Base-by-base conservation (phyloP, 2,888 invertebrate genomes). In the Cloeon dipterum region DNA sequence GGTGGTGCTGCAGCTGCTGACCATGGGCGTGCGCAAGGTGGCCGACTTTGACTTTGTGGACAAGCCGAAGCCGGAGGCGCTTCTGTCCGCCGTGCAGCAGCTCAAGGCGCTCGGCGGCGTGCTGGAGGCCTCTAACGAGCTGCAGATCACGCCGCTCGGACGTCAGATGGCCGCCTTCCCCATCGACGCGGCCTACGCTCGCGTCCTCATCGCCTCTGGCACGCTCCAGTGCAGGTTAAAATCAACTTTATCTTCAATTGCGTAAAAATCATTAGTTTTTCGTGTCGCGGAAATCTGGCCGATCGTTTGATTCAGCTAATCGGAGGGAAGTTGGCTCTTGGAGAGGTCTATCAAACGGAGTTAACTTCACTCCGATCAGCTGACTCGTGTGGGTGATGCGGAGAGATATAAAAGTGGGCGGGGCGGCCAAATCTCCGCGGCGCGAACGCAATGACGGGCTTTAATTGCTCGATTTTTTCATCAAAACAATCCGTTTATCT, bases 21-120 rank as follows among this genome's bases (percentile, higher is more conserved):
- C 86, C 0, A 64, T 89, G 43, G 85, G 82, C 14, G 69, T 91
- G 41, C 74, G 79, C 45, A 76, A 85, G 11, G 61, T 66, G 29
- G 70, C 69, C 11, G 29, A 29, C n/a, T 91, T 96, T 55, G 86
- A 91, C 49, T 79, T 94, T 49, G 74, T 96, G 54, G 91, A 93
- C 51, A 69, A 74, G 45, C 94, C 94, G 0, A 70, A 79, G 0
- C 61, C 65, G 17, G 78, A 82, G 39, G 18, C 10, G 2, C 3
- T 78, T 11, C 58, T 65, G 40, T 63, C 66, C 13, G 77, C 79
- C 0, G 62, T 76, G 36, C 57, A 62, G 17, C 63, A 73, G 38
- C 54, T 78, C 8, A 68, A 70, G 46, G 64, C 70, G 44, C 55
- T 81, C 42, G 76, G 52, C 1, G 56, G 54, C 8, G 52, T 55